phyloP scores from a whole-genome alignment of 2,113 vertebrate genomes.

The Sylvietta virens region DNA sequence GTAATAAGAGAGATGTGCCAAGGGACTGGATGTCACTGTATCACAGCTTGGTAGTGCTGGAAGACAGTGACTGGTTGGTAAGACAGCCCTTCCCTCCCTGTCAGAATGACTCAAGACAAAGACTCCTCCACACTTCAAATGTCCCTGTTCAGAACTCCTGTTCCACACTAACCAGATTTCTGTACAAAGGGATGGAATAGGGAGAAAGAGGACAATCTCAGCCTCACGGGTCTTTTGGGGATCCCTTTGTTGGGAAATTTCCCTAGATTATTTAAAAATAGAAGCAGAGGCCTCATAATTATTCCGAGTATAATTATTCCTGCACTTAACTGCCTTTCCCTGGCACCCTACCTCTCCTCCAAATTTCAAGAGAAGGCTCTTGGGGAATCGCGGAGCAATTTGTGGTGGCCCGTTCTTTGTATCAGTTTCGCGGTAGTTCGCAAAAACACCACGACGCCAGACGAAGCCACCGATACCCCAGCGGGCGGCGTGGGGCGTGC shows the following conservation, averaged over 20 bases:
- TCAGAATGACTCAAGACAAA: slow-evolving; percentile 53
- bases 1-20: background rate
- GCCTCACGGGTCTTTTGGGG: background rate
- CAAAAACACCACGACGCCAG: background rate
- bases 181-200: background rate
- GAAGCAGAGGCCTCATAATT: background rate
- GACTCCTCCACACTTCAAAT: slow-evolving; percentile 44
- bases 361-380: slow-evolving; percentile 31
- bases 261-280: slow-evolving; percentile 43
- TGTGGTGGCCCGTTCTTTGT: slow-evolving; percentile 12
- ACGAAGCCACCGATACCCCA: background rate
- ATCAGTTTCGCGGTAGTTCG: background rate
- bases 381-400: background rate
- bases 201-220: background rate
- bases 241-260: slow-evolving; percentile 34
- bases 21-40: background rate
- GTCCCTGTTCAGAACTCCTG: slow-evolving; percentile 19
- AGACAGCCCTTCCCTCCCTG: slow-evolving; percentile 36
- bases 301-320: slow-evolving; percentile 13
- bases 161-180: background rate
- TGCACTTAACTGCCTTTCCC: slow-evolving; percentile 10
- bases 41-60: slow-evolving; percentile 10
- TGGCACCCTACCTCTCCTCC: slow-evolving; percentile 15
- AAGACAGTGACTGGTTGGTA: slow-evolving; percentile 32
- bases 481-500: background rate